These are phyloP conservation scores for Fragum whitleyi DNA, from an alignment of 2,888 invertebrate genomes.

Conservation along the genomic window DNA sequence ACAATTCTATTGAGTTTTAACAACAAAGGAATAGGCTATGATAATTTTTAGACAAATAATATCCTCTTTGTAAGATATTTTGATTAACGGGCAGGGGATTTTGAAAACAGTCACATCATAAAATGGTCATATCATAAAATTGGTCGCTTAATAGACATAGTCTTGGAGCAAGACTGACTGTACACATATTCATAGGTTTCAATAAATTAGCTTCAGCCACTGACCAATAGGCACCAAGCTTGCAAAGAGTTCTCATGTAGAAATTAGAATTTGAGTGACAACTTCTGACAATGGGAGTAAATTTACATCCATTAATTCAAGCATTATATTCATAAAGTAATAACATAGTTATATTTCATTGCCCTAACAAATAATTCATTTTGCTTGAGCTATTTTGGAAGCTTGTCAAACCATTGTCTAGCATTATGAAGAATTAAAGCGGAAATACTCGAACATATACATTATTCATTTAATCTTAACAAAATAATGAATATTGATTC, in stretches of 20 bases:
- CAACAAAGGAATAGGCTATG: too few species aligned
- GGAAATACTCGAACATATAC: not conserved
- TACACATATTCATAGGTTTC: too few species aligned
- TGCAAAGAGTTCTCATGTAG: constrained; percentile 5
- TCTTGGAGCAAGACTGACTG: too few species aligned
- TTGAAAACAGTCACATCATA: too few species aligned
- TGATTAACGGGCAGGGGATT: too few species aligned
- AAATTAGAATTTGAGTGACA: constrained; percentile 26
- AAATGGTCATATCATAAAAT: too few species aligned
- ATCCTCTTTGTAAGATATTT: too few species aligned
- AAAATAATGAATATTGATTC: not conserved
- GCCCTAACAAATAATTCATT: not conserved
- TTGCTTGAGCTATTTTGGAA: not conserved
- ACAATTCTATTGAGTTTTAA: too few species aligned
- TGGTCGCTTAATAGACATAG: too few species aligned
- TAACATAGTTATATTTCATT: constrained; percentile 17
- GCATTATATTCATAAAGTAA: constrained; percentile 19
- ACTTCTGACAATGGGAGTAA: constrained; percentile 14
- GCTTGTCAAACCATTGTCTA: not conserved
- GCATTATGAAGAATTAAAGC: not conserved
- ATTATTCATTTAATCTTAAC: not conserved
- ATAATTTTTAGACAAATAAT: too few species aligned
- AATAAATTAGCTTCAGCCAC: too few species aligned
- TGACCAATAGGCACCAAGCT: too few species aligned
- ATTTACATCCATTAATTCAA: constrained; percentile 26